Percentiles rank a stretch among this genome's conserved stretches.
These are phyloP conservation scores for Standfussiana lucernea DNA, from an alignment of 2,888 invertebrate genomes.

Conservation along the genomic window DNA sequence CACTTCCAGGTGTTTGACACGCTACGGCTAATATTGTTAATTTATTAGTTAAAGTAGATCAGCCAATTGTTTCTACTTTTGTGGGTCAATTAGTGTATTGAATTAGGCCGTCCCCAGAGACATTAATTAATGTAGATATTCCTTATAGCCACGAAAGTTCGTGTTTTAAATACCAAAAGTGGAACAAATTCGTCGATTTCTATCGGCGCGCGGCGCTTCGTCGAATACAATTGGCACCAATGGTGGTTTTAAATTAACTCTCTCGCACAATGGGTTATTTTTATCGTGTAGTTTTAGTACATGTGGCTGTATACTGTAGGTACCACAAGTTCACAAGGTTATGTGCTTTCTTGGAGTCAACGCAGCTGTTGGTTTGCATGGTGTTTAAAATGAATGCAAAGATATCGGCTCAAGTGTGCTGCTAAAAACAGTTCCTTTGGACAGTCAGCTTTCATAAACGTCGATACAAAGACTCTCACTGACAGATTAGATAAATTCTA, in stretches of 20 bases:
- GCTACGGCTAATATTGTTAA: conserved; percentile 22
- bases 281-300: conserved; percentile 18
- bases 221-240: conserved; percentile 41
- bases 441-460: not conserved
- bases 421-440: not conserved
- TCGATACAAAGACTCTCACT: not conserved
- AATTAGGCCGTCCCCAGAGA: conserved; percentile 48
- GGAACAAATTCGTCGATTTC: conserved; percentile 52
- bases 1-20: conserved; percentile 3
- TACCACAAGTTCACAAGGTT: not conserved
- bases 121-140: conserved; percentile 45
- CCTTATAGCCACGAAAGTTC: conserved; percentile 28
- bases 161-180: conserved; percentile 56
- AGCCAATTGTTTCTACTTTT: conserved; percentile 46
- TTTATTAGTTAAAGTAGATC: conserved; percentile 51
- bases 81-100: conserved; percentile 63
- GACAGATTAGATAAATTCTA: not conserved
- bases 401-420: not conserved
- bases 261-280: conserved; percentile 49
- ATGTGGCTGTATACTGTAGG: not conserved
- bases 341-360: not conserved
- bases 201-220: conserved; percentile 4
- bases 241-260: conserved; percentile 42
- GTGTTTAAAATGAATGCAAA: not conserved
- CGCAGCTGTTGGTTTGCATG: not conserved